These are phyloP conservation scores for Ciconia boyciana DNA, from an alignment of 2,113 vertebrate species.

Conservation along the genomic window DNA sequence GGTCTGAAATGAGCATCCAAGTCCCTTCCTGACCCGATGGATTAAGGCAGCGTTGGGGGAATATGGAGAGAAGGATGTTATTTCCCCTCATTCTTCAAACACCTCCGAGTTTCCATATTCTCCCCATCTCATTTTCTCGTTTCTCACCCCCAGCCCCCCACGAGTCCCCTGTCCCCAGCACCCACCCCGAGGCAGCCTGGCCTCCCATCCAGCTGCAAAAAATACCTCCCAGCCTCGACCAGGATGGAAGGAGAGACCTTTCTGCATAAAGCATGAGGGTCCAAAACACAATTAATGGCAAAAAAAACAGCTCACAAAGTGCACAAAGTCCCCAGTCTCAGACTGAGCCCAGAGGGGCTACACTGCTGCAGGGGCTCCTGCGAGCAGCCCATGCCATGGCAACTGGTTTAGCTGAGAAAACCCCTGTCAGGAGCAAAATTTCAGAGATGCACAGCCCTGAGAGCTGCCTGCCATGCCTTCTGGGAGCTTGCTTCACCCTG, in stretches of 20 bases:
- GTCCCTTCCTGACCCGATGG: accelerated
- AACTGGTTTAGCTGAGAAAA: not conserved
- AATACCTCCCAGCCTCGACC: not conserved
- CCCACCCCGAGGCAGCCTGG: not conserved
- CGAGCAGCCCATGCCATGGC: not conserved
- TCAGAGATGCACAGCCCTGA: not conserved
- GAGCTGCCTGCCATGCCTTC: not conserved
- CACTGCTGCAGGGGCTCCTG: too few relatives aligned
- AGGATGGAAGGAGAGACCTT: not conserved
- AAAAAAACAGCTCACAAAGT: not conserved
- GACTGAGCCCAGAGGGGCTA: not conserved
- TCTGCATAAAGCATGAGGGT: not conserved
- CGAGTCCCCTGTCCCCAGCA: not conserved
- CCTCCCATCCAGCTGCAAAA: not conserved
- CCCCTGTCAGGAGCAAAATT: not conserved
- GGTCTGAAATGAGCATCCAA: not conserved
- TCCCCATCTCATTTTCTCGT: not conserved
- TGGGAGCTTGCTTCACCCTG: not conserved
- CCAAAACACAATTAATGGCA: not conserved
- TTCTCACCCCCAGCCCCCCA: not conserved
- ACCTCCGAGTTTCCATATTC: not conserved
- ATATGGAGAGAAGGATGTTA: not conserved
- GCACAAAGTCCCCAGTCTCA: not conserved
- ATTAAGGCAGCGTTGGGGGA: not conserved
- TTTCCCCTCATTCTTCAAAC: not conserved